A percentile compares a stretch with the other conserved stretches of the same genome.
phyloP scores from a whole-genome alignment of 35 echinoderm and acorn worm genomes.

The Ptychodera flava region DNA sequence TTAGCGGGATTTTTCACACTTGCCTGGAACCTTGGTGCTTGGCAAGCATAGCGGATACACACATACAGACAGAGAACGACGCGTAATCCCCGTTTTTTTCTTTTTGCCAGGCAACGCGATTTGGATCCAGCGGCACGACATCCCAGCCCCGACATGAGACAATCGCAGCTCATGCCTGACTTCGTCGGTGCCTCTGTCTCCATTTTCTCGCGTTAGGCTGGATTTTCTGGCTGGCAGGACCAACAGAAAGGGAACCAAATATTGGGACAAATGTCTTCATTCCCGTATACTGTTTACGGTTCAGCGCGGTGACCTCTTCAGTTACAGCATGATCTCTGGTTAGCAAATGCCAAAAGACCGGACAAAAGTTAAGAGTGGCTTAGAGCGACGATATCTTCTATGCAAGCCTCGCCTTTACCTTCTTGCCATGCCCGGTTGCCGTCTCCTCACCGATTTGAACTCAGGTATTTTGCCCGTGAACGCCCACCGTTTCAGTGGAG shows the following conservation, averaged over 20 bases:
- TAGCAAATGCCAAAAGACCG: not conserved
- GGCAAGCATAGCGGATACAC: not conserved
- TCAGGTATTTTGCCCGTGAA: too few species aligned
- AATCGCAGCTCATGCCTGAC: not conserved
- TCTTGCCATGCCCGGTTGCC: too few species aligned
- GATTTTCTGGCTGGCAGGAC: not conserved
- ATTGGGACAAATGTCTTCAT: not conserved
- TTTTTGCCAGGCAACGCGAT: not conserved
- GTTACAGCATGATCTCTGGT: not conserved
- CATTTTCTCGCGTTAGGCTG: not conserved
- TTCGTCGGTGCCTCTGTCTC: not conserved
- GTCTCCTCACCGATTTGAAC: too few species aligned
- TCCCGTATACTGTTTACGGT: not conserved
- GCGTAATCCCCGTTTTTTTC: too few species aligned
- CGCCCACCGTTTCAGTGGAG: too few species aligned
- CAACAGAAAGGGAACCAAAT: not conserved
- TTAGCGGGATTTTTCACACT: not conserved
- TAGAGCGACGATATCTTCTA: too few species aligned
- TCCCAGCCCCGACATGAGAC: not conserved
- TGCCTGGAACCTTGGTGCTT: not conserved
- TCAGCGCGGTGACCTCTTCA: not conserved
- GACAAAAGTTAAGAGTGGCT: too few species aligned
- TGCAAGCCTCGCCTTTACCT: too few species aligned
- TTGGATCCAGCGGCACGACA: not conserved
- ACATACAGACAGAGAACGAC: too few species aligned